Base-by-base conservation (phyloP, 2,113 vertebrate species). In the Chaetura pelagica region DNA sequence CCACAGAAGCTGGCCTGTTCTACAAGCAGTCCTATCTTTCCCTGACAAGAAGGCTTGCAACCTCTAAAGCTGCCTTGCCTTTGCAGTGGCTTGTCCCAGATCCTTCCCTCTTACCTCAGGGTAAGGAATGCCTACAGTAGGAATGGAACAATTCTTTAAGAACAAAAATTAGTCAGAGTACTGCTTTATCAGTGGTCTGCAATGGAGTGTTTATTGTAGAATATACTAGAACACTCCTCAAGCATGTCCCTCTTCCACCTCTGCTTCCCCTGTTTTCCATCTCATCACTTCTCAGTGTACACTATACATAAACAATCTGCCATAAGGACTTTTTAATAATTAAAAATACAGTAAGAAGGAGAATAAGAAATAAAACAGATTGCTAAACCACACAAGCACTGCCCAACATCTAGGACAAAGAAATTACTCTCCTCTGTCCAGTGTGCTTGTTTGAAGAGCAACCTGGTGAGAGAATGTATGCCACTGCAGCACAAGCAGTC, bases 21-120 rank as follows among this genome's bases (percentile, higher is more conserved):
- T 73, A 58, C 82, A 81, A 9, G 29, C 66, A 75, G 49, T 32
- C 30, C 52, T 32, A 7, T 23, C 32, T 1, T 32, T 51, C 72
- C 40, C 79, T 63, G 46, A 76, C 55, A 67, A 51, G 52, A 74
- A 34, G 58, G 32, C 32, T 67, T 77, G 68, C 82, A 88, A 40
- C 64, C 48, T 80, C 51, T 62, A 54, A 0, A 0, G 58, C 57
- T 2, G 1, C 71, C 61, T 34, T 78, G 69, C 34, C 40, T 62
- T 77, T 34, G 26, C 0, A 0, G 46, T 62, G 46, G 22, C 40
- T 73, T 85, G 78, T 84, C 79, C 82, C 79, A 84, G 63, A 92
- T 93, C 91, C 75, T 77, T 69, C 91, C 57, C 87, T 55, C 7
- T 61, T 71, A 77, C 91, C 75, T 91, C 64, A 74, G 88, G 90